phyloP scores from a whole-genome alignment of 2,797 vertebrate genomes.

The Molothrus ater region DNA sequence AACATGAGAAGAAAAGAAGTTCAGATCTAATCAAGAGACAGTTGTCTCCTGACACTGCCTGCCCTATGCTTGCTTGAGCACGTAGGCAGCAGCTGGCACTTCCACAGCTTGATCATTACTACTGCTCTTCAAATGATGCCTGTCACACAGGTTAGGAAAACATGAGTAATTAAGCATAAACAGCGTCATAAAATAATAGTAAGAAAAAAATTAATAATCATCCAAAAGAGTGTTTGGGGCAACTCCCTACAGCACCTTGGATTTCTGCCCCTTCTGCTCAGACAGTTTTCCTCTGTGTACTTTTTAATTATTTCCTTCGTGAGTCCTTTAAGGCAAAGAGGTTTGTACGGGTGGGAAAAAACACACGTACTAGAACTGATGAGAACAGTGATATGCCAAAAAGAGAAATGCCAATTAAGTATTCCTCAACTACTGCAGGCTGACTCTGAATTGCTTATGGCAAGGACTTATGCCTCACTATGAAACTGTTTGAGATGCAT shows the following conservation, averaged over 20 bases:
- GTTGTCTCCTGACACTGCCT: constrained; percentile 39
- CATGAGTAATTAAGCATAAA: constrained; percentile 53
- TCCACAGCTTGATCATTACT: constrained; percentile 33
- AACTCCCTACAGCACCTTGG: constrained; percentile 29
- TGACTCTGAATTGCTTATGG: neutral
- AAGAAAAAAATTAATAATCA: constrained; percentile 61
- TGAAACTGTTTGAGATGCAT: neutral
- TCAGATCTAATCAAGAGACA: constrained; percentile 43
- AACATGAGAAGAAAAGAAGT: constrained; percentile 40
- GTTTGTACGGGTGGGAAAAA: neutral
- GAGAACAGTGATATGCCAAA: constrained; percentile 44
- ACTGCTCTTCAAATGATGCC: constrained; percentile 51
- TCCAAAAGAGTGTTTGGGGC: constrained; percentile 32
- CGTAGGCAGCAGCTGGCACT: constrained; percentile 49
- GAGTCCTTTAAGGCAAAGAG: constrained; percentile 27
- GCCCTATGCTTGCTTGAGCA: constrained; percentile 54
- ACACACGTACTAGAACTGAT: neutral
- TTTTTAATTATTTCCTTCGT: constrained; percentile 54
- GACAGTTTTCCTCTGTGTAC: constrained; percentile 6
- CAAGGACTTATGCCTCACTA: neutral
- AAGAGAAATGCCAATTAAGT: neutral
- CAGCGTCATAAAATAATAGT: constrained; percentile 49
- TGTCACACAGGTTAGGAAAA: constrained; percentile 65
- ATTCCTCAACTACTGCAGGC: neutral
- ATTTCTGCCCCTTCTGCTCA: constrained; percentile 49